Percentiles rank a stretch among this genome's conserved stretches.
phyloP scores from a whole-genome alignment of 2,113 vertebrate species.

The Mionectes macconnelli region DNA sequence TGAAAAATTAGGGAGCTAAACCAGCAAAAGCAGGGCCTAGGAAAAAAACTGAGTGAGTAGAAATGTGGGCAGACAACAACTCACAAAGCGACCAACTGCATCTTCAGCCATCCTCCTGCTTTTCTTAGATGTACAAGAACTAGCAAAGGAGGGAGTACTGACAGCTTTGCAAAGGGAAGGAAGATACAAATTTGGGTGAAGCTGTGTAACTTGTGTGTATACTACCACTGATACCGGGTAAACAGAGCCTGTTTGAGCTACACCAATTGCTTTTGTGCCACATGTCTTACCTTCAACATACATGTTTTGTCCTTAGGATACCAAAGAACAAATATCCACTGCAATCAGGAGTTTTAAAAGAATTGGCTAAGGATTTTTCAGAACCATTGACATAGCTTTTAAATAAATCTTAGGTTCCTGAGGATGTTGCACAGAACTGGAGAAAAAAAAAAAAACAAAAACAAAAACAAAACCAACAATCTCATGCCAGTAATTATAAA shows the following conservation, averaged over 20 bases:
- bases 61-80: neutral
- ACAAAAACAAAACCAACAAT: no score
- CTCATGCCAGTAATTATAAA: constrained; percentile 8
- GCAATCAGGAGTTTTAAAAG: neutral
- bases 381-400: neutral
- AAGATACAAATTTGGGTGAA: neutral
- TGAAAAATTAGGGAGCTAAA: neutral
- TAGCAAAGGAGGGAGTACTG: neutral
- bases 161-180: neutral
- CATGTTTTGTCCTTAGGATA: neutral
- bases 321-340: neutral
- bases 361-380: neutral
- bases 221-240: neutral
- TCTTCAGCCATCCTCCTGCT: neutral
- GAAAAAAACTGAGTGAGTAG: neutral
- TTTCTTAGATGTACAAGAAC: neutral
- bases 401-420: neutral
- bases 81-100: neutral
- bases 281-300: neutral
- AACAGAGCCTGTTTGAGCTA: neutral
- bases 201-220: neutral
- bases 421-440: neutral
- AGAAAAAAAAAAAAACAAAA: neutral
- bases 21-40: neutral
- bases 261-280: neutral